Percentiles rank a stretch among this genome's conserved stretches.
phyloP scores from a whole-genome alignment of 2,113 vertebrate species.

The Promerops cafer region DNA sequence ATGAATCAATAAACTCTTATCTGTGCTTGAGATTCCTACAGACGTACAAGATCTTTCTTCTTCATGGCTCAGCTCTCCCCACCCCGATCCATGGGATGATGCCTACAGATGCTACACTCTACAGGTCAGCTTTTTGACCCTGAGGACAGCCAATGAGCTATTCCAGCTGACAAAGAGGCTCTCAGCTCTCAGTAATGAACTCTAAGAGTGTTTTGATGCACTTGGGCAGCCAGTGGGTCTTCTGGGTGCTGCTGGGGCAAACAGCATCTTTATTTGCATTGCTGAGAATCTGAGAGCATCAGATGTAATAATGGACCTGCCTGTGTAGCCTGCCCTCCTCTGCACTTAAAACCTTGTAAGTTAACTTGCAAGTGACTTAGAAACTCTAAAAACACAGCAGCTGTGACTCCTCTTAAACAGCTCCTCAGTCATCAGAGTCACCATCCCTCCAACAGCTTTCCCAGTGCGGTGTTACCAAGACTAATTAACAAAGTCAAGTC shows the following conservation, averaged over 20 bases:
- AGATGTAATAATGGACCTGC: background rate
- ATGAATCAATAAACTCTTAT: background rate
- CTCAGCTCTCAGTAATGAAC: background rate
- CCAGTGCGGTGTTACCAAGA: rapidly evolving
- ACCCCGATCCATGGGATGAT: background rate
- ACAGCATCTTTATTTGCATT: rapidly evolving
- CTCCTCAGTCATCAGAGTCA: background rate
- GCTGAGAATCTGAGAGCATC: background rate
- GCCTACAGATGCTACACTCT: rapidly evolving
- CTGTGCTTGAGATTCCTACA: background rate
- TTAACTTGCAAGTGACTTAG: background rate
- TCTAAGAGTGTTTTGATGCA: rapidly evolving
- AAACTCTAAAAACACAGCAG: background rate
- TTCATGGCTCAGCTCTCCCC: background rate
- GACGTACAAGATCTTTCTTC: background rate
- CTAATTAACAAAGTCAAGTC: background rate
- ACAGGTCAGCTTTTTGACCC: background rate
- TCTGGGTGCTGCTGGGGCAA: background rate
- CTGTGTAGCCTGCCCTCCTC: background rate
- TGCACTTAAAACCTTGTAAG: background rate
- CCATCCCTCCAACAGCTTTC: rapidly evolving
- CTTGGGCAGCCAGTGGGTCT: background rate
- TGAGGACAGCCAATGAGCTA: background rate
- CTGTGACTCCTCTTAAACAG: background rate
- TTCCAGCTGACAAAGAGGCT: background rate